Evolutionary conservation across 2,113 vertebrate species (phyloP).

Genomic region (Hypomesus transpacificus): DNA sequence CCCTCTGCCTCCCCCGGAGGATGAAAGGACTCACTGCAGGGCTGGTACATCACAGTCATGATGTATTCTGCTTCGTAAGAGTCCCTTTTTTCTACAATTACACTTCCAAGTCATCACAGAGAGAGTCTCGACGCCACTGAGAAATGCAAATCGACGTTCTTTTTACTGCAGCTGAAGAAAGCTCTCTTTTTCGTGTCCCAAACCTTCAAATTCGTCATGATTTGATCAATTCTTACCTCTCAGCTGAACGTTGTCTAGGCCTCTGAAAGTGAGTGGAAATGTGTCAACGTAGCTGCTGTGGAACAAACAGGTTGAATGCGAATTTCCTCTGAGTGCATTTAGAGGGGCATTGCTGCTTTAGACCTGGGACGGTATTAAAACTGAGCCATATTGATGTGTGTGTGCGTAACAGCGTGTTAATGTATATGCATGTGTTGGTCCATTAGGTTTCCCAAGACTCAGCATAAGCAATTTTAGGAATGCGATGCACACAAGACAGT

Average conservation of each 20-base stretch:
- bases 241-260: constrained; percentile 13
- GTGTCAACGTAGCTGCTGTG: neutral
- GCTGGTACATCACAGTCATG: no score
- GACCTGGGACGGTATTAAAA: neutral
- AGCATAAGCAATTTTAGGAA: no score
- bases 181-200: constrained; percentile 40
- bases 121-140: constrained; percentile 51
- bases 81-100: constrained; percentile 18
- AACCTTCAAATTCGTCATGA: constrained; percentile 36
- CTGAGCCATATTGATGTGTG: neutral
- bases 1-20: no score
- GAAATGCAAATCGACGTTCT: constrained; percentile 53
- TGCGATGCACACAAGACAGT: no score
- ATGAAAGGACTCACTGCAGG: no score
- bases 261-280: constrained; percentile 23
- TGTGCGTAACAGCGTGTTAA: neutral
- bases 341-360: neutral
- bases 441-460: no score
- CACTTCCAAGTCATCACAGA: constrained; percentile 37
- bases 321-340: neutral
- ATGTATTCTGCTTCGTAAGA: no score
- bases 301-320: neutral
- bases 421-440: no score
- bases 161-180: constrained; percentile 56
- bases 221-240: constrained; percentile 35